Percentiles rank a stretch among this genome's conserved stretches.
Evolutionary conservation across 2,888 invertebrate species (phyloP).

Genomic region (Netelia melanura): DNA sequence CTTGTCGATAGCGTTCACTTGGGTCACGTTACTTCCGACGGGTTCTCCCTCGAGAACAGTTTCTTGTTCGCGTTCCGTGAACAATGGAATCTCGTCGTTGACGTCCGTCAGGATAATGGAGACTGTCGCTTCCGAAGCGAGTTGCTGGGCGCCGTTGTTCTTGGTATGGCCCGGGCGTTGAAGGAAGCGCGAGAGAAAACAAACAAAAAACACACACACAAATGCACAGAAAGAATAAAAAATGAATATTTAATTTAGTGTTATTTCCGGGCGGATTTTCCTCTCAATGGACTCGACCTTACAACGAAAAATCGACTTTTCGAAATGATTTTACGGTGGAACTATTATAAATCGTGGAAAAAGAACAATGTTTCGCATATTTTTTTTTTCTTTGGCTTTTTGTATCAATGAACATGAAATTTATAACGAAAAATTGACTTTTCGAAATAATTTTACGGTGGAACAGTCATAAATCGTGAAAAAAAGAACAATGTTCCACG

Average conservation of each 20-base stretch:
- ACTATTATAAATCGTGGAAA: too few relatives aligned
- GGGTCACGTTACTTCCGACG: slow-evolving; percentile 97
- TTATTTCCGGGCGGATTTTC: too few relatives aligned
- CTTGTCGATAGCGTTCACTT: slow-evolving; percentile 98
- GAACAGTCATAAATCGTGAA: too few relatives aligned
- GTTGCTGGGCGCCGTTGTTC: slow-evolving; percentile 98
- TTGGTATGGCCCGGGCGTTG: slow-evolving; percentile 79
- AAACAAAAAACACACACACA: slow-evolving; percentile 12
- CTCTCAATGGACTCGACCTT: too few relatives aligned
- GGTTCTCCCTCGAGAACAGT: slow-evolving; percentile 98
- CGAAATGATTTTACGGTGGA: too few relatives aligned
- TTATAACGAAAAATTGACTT: too few relatives aligned
- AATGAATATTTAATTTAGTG: neutral
- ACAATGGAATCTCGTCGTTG: slow-evolving; percentile 98
- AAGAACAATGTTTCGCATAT: too few relatives aligned
- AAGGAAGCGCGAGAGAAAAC: slow-evolving; percentile 51
- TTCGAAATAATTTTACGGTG: too few relatives aligned
- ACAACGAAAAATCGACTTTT: too few relatives aligned
- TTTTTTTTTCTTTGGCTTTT: too few relatives aligned
- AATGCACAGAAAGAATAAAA: neutral
- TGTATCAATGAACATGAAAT: too few relatives aligned
- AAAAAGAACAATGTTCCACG: too few relatives aligned
- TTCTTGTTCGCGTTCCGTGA: slow-evolving; percentile 97
- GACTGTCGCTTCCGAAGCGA: slow-evolving; percentile 97
- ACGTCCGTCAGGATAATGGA: slow-evolving; percentile 97